Evolutionary conservation across 2,113 vertebrate genomes (phyloP), one percentile per base, ranked within the genome.

Genomic region (Chaetodon auriga): DNA sequence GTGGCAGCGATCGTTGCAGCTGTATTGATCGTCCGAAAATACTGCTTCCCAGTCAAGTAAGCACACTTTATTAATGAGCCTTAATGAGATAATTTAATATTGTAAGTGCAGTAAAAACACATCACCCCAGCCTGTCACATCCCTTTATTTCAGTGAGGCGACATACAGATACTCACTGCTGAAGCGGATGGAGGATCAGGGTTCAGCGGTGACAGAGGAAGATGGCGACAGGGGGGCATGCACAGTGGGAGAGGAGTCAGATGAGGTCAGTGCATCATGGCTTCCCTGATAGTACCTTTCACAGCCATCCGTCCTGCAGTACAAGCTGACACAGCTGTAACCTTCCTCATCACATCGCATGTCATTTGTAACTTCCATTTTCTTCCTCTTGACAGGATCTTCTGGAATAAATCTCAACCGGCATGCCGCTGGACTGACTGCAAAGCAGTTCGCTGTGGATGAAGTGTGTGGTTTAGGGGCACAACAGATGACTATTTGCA

Each of bases 31-130:
- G 92, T 95, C 81, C 88, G 87, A 76, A 95, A 92, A 85, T 95
- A 94, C 88, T 95, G 94, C 87, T 94, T 92, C 85, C 92, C 82
- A 53, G 90, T 91, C 84, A 95, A 91, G 95, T 95, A 90, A 90
- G 92, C 48, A 23, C 49, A 73, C 81, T 78, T 86, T 38, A 72
- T 76, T 70, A 80, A 78, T 81, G 80, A 82, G 81, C 62, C 51
- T 75, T 73, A 78, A 80, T 35, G 19, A 60, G 58, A 72, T 87
- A 73, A 85, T 87, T 90, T 80, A 45, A 87, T 73, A 77, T 60
- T 51, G 49, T 48, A 36, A 41, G 30, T 19, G 62, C 81, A 35
- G 81, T 64, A 41, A 75, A 84, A 75, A 48, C 69, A 53, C 68
- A 61, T 87, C 62, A 85, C 62, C 75, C 30, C 1, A 7, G 7